A percentile compares a stretch with the other conserved stretches of the same genome.
Evolutionary conservation across 2,888 invertebrate species (phyloP).

Genomic region (Apamea sordens): DNA sequence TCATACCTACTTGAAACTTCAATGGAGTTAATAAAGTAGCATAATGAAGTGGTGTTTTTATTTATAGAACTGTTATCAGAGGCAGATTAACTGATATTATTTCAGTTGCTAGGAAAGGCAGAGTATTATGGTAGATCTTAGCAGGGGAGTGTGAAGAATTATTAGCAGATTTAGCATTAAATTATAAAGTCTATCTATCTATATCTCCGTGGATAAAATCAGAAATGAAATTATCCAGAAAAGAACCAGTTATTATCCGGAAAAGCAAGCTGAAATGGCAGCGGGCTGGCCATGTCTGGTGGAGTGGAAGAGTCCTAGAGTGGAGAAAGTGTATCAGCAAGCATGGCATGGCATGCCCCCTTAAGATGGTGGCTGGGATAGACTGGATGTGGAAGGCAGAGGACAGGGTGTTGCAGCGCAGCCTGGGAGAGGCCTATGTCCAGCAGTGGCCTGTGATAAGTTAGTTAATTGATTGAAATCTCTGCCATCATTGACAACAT

Average conservation of each 20-base stretch:
- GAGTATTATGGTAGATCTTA: not conserved
- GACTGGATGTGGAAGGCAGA: not conserved
- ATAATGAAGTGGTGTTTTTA: not conserved
- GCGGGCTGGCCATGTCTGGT: too few relatives aligned
- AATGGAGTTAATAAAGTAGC: not conserved
- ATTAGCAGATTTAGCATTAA: not conserved
- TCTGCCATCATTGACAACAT: not conserved
- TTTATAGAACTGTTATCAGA: constrained; percentile 33
- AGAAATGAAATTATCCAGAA: not conserved
- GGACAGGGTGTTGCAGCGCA: not conserved
- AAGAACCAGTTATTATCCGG: too few relatives aligned
- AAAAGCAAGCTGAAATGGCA: too few relatives aligned
- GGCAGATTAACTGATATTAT: constrained; percentile 30
- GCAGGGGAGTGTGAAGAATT: too few relatives aligned
- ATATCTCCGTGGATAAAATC: not conserved
- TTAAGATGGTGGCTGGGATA: not conserved
- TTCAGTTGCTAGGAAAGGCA: constrained; percentile 5
- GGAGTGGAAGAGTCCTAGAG: not conserved
- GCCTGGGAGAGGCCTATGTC: not conserved
- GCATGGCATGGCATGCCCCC: not conserved
- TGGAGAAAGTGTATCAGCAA: not conserved
- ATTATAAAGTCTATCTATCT: not conserved
- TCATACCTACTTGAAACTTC: not conserved
- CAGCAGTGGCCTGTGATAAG: not conserved
- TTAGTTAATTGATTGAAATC: not conserved